Conservation (phyloP, 1,140 invertebrate genomes). For the Sarcophaga bullata region DNA sequence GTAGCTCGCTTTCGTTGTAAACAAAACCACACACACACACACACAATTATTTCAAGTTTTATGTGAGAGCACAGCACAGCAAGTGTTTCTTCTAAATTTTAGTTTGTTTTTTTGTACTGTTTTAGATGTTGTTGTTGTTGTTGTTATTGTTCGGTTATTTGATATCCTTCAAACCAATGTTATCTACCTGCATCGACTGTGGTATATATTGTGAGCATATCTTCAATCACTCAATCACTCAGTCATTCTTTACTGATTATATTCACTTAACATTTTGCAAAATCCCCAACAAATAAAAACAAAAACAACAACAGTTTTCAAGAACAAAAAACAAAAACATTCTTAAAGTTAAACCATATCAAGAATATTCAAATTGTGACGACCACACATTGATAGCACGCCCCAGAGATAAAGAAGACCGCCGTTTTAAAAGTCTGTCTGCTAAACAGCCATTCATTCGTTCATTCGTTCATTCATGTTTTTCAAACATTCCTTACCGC, state of each 20-base stretch:
- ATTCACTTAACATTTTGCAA: background rate
- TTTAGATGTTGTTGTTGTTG: background rate
- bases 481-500: background rate
- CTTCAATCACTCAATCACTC: background rate
- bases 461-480: background rate
- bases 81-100: background rate
- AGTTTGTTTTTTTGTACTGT: background rate
- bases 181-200: background rate
- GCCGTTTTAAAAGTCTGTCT: background rate
- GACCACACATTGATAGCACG: constrained; percentile 14
- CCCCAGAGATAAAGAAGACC: constrained; percentile 8
- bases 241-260: background rate
- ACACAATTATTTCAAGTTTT: background rate
- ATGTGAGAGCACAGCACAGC: background rate
- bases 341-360: background rate
- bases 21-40: background rate
- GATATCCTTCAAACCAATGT: constrained; percentile 6
- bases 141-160: constrained; percentile 11
- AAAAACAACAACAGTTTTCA: background rate
- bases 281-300: background rate
- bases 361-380: constrained; percentile 5
- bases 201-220: too few relatives aligned
- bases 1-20: too few relatives aligned
- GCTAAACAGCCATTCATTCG: background rate
- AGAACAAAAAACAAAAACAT: background rate